phyloP scores from a whole-genome alignment of 2,113 vertebrate genomes.

The Corapipo altera region DNA sequence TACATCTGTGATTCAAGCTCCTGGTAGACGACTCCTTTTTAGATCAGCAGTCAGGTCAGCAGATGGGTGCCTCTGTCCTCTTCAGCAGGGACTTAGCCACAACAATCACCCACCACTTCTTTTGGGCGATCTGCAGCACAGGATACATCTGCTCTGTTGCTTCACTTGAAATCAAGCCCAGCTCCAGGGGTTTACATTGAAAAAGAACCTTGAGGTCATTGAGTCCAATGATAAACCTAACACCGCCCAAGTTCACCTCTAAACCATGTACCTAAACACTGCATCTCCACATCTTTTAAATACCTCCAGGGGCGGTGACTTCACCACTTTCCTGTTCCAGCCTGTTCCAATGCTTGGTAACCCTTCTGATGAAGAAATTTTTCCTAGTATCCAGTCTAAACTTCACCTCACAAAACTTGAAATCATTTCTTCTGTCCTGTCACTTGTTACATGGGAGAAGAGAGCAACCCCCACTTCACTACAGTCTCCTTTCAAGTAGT shows the following conservation, averaged over 20 bases:
- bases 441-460: background rate
- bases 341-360: background rate
- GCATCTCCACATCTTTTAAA: background rate
- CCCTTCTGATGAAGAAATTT: background rate
- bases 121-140: background rate
- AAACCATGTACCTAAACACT: background rate
- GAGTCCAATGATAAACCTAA: background rate
- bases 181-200: background rate
- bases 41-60: background rate
- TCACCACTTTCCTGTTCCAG: background rate
- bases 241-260: background rate
- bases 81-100: background rate
- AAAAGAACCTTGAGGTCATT: background rate
- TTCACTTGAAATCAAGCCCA: background rate
- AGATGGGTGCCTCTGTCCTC: background rate
- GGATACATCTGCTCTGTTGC: background rate
- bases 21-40: background rate
- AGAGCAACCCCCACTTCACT: accelerated
- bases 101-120: background rate
- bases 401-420: background rate
- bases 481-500: background rate
- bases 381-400: background rate
- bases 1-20: background rate
- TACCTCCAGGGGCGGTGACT: background rate
- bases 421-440: background rate